phyloP scores from a whole-genome alignment of 2,797 vertebrate species.

The Cyclopterus lumpus region DNA sequence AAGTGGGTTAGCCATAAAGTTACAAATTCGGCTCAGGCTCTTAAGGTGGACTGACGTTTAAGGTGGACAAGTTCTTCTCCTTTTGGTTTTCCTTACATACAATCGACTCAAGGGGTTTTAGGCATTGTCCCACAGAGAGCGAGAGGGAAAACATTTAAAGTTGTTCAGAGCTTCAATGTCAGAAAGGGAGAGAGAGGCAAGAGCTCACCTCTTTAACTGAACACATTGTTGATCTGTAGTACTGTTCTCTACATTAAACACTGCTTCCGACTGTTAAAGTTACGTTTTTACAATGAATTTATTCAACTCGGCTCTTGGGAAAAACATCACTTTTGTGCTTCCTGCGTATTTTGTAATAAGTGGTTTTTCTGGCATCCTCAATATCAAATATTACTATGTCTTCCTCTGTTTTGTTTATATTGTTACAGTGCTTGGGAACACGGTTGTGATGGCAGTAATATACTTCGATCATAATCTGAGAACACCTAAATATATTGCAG shows the following conservation, averaged over 20 bases:
- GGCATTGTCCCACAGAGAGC: not conserved
- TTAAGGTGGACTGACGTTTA: too few species aligned
- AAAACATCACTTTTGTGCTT: slow-evolving; percentile 65
- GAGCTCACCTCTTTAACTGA: not conserved
- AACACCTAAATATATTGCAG: slow-evolving; percentile 65
- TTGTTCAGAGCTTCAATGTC: not conserved
- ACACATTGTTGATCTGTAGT: not conserved
- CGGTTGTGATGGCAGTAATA: slow-evolving; percentile 62
- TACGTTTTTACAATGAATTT: slow-evolving; percentile 6
- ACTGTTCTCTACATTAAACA: not conserved
- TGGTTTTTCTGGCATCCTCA: slow-evolving; percentile 49
- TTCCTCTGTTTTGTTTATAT: slow-evolving; percentile 61
- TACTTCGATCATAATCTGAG: slow-evolving; percentile 51
- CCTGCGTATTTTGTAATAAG: slow-evolving; percentile 63
- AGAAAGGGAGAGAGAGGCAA: not conserved
- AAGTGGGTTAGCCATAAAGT: too few species aligned
- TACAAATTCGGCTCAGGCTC: too few species aligned
- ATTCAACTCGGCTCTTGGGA: slow-evolving; percentile 57
- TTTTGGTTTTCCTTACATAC: not conserved
- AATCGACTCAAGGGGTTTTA: not conserved
- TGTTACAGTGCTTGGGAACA: slow-evolving; percentile 59
- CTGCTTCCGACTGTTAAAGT: not conserved
- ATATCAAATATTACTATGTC: slow-evolving; percentile 60
- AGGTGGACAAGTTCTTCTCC: too few species aligned
- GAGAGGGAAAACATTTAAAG: not conserved